Evolutionary conservation across 2,888 invertebrate species (phyloP).

Genomic region (Sphaeridia pumilis): DNA sequence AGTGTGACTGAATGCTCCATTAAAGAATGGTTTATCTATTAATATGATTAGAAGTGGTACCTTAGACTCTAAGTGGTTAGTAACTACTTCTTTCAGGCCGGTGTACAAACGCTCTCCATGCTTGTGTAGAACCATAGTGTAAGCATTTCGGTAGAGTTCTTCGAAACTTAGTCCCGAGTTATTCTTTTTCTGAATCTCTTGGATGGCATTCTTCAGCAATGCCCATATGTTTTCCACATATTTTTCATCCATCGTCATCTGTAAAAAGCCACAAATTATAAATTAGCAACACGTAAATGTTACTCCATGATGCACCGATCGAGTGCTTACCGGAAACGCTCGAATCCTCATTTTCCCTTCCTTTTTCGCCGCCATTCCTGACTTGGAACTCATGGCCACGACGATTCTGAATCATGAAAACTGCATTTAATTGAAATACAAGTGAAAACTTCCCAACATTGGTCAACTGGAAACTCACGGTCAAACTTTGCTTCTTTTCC

Average conservation of each 20-base stretch:
- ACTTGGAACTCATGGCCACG: slow-evolving; percentile 31
- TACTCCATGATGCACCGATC: too few relatives aligned
- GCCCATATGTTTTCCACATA: slow-evolving; percentile 98
- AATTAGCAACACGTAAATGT: too few relatives aligned
- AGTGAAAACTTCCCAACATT: too few relatives aligned
- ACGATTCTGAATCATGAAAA: too few relatives aligned
- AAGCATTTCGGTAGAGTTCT: slow-evolving; percentile 97
- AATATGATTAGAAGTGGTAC: slow-evolving; percentile 42
- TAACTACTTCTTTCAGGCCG: slow-evolving; percentile 96
- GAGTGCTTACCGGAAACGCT: slow-evolving; percentile 96
- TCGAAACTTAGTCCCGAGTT: slow-evolving; percentile 99
- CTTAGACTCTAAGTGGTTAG: slow-evolving; percentile 89
- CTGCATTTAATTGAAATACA: too few relatives aligned
- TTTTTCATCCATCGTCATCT: slow-evolving; percentile 99
- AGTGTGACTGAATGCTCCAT: too few relatives aligned
- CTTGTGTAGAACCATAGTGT: slow-evolving; percentile 99
- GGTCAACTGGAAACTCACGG: too few relatives aligned
- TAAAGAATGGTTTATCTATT: too few relatives aligned
- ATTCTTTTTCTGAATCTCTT: slow-evolving; percentile 99
- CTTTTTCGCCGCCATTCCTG: slow-evolving; percentile 67
- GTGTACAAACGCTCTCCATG: slow-evolving; percentile 97
- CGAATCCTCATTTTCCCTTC: slow-evolving; percentile 96
- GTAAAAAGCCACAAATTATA: slow-evolving; percentile 35
- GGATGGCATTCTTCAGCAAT: slow-evolving; percentile 93
- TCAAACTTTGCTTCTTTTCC: too few relatives aligned